Evolutionary conservation across 2,113 vertebrate genomes (phyloP).

Genomic region (Anser brachyrhynchus): DNA sequence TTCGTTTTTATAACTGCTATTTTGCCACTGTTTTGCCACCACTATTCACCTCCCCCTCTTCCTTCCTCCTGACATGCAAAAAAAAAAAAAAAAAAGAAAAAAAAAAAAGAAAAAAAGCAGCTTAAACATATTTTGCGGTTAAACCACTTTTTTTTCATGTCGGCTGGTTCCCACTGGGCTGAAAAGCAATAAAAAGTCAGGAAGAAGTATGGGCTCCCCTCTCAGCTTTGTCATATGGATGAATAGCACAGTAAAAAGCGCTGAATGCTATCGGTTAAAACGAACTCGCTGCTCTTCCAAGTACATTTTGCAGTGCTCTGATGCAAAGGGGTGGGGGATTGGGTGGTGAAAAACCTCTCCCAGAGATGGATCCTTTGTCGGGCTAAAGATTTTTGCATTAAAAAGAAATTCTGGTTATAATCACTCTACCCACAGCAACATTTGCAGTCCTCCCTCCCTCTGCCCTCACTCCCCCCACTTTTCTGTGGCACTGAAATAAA

Average conservation of each 20-base stretch:
- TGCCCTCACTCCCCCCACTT: conserved; percentile 10
- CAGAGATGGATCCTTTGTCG: conserved; percentile 63
- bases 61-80: background rate
- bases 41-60: background rate
- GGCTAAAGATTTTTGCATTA: conserved; percentile 74
- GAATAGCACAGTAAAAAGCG: conserved; percentile 76
- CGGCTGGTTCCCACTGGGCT: conserved; percentile 78
- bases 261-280: conserved; percentile 79
- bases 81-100: background rate
- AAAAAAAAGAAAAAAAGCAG: background rate
- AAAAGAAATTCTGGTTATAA: conserved; percentile 71
- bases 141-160: conserved; percentile 45
- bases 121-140: conserved; percentile 72
- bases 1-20: background rate
- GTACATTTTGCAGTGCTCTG: conserved; percentile 46
- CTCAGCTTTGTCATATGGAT: conserved; percentile 80
- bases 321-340: conserved; percentile 35
- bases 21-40: background rate
- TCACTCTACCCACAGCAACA: conserved; percentile 37
- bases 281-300: conserved; percentile 61
- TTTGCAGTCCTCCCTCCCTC: conserved; percentile 13
- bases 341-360: conserved; percentile 56
- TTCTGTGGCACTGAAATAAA: conserved; percentile 60
- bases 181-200: conserved; percentile 84
- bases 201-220: conserved; percentile 81